Evolutionary conservation across 2,113 vertebrate species (phyloP).

Genomic region (Paradoxurus hermaphroditus): DNA sequence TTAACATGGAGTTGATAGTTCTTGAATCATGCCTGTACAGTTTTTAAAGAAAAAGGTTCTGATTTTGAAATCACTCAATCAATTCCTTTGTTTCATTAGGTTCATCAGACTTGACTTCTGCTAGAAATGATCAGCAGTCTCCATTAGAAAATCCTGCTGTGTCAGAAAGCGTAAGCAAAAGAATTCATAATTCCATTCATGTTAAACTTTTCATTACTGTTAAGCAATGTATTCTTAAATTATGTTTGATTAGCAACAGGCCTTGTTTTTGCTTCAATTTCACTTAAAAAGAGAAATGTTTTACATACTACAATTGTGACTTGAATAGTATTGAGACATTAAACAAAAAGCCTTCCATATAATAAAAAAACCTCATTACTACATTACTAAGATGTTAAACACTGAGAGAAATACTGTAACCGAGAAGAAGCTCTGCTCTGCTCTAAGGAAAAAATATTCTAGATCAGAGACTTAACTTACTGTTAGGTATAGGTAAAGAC

Average conservation of each 20-base stretch:
- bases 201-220: neutral
- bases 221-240: neutral
- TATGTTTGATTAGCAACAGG: slow-evolving; percentile 14
- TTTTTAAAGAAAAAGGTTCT: neutral
- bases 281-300: neutral
- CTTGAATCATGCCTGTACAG: neutral
- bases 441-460: neutral
- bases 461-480: neutral
- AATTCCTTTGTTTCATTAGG: slow-evolving; percentile 60
- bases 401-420: neutral
- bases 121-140: slow-evolving; percentile 15
- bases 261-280: slow-evolving; percentile 26
- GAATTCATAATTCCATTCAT: neutral
- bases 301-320: neutral
- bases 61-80: slow-evolving; percentile 38
- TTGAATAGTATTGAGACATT: neutral
- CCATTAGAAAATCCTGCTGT: neutral
- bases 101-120: slow-evolving; percentile 53
- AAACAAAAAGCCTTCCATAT: neutral
- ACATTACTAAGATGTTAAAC: neutral
- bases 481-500: neutral
- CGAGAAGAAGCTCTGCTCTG: neutral
- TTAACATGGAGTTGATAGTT: slow-evolving; percentile 18
- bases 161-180: slow-evolving; percentile 77
- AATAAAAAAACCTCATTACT: neutral